phyloP scores from a whole-genome alignment of 2,797 vertebrate genomes.

The Falco rusticolus region DNA sequence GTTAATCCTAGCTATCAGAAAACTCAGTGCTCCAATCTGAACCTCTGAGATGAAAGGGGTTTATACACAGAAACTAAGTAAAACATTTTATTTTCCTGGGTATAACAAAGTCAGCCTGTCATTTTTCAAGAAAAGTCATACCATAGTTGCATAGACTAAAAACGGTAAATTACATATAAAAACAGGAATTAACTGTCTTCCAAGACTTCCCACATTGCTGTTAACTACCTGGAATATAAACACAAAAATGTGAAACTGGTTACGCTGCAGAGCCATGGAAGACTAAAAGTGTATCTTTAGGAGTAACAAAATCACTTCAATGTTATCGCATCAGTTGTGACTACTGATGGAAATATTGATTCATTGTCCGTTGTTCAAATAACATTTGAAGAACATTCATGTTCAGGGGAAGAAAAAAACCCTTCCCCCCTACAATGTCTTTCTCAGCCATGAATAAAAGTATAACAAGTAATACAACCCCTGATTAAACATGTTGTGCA shows the following conservation, averaged over 20 bases:
- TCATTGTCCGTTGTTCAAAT: conserved; percentile 32
- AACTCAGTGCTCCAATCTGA: background rate
- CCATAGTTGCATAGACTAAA: background rate
- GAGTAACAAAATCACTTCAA: conserved; percentile 16
- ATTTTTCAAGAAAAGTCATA: background rate
- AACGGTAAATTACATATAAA: background rate
- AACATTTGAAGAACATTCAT: background rate
- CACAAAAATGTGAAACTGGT: background rate
- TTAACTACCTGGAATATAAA: background rate
- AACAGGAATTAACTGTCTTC: background rate
- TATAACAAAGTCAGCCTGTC: background rate
- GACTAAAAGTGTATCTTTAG: background rate
- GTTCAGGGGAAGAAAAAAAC: background rate
- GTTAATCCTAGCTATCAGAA: background rate
- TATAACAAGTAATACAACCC: no score
- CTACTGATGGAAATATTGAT: conserved; percentile 45
- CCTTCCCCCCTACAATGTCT: background rate
- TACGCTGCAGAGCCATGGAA: background rate
- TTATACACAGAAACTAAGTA: background rate
- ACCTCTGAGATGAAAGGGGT: background rate
- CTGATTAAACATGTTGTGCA: background rate
- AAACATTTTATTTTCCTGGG: background rate
- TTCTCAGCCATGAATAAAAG: background rate
- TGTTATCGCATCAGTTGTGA: background rate
- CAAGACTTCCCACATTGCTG: background rate